Evolutionary conservation across 2,888 invertebrate genomes (phyloP).

Genomic region (Synergus laeviventris): DNA sequence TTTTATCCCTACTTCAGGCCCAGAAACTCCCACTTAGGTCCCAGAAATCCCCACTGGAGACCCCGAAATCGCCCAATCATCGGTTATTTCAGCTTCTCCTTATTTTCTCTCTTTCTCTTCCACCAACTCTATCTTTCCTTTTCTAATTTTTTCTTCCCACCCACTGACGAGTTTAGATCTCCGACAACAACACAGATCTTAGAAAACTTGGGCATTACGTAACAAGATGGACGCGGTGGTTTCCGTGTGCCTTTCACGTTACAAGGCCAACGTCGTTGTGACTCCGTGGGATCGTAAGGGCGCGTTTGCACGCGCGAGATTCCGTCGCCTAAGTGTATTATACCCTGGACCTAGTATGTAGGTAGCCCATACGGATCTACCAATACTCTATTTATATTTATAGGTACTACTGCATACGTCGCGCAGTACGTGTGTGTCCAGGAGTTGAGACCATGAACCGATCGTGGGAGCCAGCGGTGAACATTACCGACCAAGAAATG

Average conservation of each 20-base stretch:
- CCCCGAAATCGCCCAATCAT: slow-evolving; percentile 13
- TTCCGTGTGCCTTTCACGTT: slow-evolving; percentile 66
- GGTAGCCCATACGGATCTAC: slow-evolving; percentile 36
- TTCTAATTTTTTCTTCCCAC: background rate
- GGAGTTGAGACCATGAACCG: slow-evolving; percentile 56
- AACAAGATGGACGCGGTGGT: slow-evolving; percentile 74
- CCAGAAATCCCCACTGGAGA: background rate
- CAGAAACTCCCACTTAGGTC: background rate
- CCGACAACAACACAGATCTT: slow-evolving; percentile 53
- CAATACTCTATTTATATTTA: slow-evolving; percentile 38
- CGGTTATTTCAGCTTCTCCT: background rate
- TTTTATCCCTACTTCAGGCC: background rate
- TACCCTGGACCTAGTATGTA: slow-evolving; percentile 48
- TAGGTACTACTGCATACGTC: slow-evolving; percentile 27
- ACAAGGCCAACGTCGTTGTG: slow-evolving; percentile 54
- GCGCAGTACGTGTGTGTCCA: slow-evolving; percentile 25
- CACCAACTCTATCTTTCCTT: background rate
- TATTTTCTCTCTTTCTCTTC: background rate
- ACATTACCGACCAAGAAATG: slow-evolving; percentile 47
- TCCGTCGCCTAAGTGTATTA: slow-evolving; percentile 49
- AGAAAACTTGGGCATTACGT: slow-evolving; percentile 72
- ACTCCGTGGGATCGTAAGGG: slow-evolving; percentile 54
- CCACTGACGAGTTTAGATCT: background rate
- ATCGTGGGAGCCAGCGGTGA: slow-evolving; percentile 56
- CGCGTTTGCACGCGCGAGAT: slow-evolving; percentile 55